Evolutionary conservation across 2,113 vertebrate genomes (phyloP).

Genomic region (Sinocyclocheilus anshuiensis): DNA sequence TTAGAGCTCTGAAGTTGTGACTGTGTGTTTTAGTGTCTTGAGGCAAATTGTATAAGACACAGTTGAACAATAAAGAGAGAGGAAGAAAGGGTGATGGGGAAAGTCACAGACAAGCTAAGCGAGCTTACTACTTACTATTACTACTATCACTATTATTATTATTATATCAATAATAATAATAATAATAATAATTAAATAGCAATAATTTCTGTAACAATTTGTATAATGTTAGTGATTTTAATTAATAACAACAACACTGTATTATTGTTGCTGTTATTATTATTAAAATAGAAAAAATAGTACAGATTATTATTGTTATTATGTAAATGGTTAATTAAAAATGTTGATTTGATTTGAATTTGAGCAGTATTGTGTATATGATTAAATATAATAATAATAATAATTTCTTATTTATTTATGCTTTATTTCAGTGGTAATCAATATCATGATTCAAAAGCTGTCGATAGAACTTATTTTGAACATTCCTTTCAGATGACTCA

Average conservation of each 20-base stretch:
- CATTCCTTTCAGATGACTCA: conserved; percentile 18
- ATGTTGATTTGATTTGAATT: too few relatives aligned
- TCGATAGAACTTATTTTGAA: conserved; percentile 8
- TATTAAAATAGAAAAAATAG: too few relatives aligned
- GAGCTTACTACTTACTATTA: background rate
- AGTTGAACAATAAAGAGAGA: conserved; percentile 35
- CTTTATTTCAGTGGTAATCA: background rate
- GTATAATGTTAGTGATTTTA: background rate
- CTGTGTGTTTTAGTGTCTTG: conserved; percentile 13
- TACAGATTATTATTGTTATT: background rate
- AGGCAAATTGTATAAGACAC: conserved; percentile 36
- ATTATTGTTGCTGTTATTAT: too few relatives aligned
- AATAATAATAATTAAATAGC: too few relatives aligned
- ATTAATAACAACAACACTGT: too few relatives aligned
- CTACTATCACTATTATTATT: background rate
- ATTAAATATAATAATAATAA: background rate
- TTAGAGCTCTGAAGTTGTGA: conserved; percentile 22
- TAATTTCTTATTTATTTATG: background rate
- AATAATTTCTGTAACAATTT: background rate
- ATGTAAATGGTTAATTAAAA: background rate
- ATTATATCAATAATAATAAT: background rate
- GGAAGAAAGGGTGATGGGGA: background rate
- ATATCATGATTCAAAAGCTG: background rate
- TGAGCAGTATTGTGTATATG: too few relatives aligned
- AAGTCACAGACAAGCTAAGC: background rate